Conservation (phyloP, 2,797 vertebrate genomes). For the Glossophaga mutica region DNA sequence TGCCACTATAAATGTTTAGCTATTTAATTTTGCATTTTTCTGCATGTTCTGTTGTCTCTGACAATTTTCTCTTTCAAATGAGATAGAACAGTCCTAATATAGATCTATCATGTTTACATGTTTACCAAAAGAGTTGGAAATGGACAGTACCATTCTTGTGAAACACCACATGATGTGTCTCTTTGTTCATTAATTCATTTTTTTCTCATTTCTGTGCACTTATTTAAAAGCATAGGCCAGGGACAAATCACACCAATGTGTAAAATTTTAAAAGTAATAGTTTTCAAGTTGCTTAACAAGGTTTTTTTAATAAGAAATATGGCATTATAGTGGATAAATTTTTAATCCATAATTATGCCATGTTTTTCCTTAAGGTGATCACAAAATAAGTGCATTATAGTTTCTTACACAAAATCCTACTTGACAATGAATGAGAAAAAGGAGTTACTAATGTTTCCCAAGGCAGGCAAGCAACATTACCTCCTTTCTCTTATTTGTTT, state of each 20-base stretch:
- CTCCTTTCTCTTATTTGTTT: not conserved
- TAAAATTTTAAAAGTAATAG: not conserved
- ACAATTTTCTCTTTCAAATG: not conserved
- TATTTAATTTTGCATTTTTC: slow-evolving; percentile 23
- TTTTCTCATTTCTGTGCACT: not conserved
- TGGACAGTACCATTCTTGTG: not conserved
- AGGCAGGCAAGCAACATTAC: not conserved
- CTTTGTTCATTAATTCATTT: not conserved
- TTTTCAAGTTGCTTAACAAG: slow-evolving; percentile 4
- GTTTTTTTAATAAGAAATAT: not conserved
- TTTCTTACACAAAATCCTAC: not conserved
- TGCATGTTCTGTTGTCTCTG: not conserved
- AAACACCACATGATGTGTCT: not conserved
- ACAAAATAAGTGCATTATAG: not conserved
- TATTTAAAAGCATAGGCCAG: not conserved
- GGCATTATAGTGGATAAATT: not conserved
- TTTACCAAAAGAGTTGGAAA: not conserved
- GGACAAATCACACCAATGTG: not conserved
- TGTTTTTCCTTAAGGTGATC: not conserved
- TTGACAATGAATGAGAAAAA: not conserved
- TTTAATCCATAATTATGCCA: not conserved
- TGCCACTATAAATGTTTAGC: not conserved
- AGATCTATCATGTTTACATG: not conserved
- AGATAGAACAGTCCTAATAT: not conserved
- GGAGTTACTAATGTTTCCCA: not conserved